Evolutionary conservation across 2,888 invertebrate species (phyloP).

Genomic region (Lissonota sp.): DNA sequence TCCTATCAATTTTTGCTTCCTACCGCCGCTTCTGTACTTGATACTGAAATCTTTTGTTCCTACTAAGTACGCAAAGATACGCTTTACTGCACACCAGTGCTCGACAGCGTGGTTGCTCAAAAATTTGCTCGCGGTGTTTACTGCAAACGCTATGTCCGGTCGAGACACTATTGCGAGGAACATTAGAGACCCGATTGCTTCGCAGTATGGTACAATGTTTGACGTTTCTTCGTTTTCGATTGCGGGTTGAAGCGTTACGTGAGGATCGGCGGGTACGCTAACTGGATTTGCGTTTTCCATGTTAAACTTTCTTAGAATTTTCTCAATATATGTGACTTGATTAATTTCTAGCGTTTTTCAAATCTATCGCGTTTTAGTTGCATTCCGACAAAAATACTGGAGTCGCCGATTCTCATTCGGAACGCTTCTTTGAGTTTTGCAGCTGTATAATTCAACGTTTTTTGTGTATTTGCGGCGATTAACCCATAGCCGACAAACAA

Average conservation of each 20-base stretch:
- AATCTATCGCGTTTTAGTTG: conserved; percentile 61
- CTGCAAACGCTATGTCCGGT: conserved; percentile 34
- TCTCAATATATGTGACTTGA: conserved; percentile 55
- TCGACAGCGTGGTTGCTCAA: conserved; percentile 40
- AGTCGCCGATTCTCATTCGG: conserved; percentile 55
- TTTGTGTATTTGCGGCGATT: conserved; percentile 14
- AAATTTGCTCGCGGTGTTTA: conserved; percentile 37
- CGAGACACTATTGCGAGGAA: conserved; percentile 19
- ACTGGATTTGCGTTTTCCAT: conserved; percentile 48
- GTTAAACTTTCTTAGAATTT: conserved; percentile 56
- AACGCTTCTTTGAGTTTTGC: conserved; percentile 48
- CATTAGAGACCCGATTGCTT: conserved; percentile 40
- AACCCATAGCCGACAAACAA: conserved; percentile 15
- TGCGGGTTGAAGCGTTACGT: conserved; percentile 23
- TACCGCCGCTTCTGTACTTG: conserved; percentile 22
- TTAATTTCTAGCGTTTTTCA: conserved; percentile 51
- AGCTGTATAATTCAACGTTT: conserved; percentile 6
- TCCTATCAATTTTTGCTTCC: conserved; percentile 35
- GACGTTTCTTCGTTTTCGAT: conserved; percentile 1
- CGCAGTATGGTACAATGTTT: conserved; percentile 40
- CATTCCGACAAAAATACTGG: conserved; percentile 45
- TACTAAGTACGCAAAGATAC: conserved; percentile 51
- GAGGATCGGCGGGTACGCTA: conserved; percentile 51
- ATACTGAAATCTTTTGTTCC: conserved; percentile 41
- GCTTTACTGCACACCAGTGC: conserved; percentile 33